Percentiles rank a stretch among this genome's conserved stretches.
phyloP scores from a whole-genome alignment of 1,140 invertebrate genomes.

The Lanistes nyassanus region DNA sequence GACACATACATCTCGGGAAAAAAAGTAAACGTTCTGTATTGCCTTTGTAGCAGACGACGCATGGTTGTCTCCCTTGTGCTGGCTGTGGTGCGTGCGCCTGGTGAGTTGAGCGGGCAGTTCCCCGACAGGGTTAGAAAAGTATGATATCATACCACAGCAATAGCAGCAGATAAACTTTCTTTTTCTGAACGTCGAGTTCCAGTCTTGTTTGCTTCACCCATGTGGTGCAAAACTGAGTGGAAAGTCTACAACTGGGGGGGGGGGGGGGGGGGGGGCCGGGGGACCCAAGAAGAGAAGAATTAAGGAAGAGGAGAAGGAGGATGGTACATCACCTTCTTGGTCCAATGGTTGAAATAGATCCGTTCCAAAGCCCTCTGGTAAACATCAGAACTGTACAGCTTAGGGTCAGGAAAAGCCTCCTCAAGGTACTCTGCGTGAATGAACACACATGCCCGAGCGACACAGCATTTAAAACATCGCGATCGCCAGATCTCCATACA shows the following conservation, averaged over 20 bases:
- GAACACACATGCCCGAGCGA: conserved; percentile 1
- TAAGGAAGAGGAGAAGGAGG: neutral
- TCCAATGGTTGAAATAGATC: conserved; percentile 41
- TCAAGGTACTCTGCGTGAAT: conserved; percentile 78
- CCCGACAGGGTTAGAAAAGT: too few relatives aligned
- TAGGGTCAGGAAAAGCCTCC: conserved; percentile 73
- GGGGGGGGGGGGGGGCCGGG: too few relatives aligned
- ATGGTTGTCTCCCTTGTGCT: too few relatives aligned
- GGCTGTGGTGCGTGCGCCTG: too few relatives aligned
- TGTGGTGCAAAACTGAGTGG: neutral
- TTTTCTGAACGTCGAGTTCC: too few relatives aligned
- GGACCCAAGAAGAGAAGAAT: neutral
- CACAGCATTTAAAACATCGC: neutral
- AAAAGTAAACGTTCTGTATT: too few relatives aligned
- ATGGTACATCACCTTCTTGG: conserved; percentile 30
- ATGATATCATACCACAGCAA: too few relatives aligned
- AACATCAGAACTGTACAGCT: conserved; percentile 24
- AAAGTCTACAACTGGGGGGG: too few relatives aligned
- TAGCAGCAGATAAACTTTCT: too few relatives aligned
- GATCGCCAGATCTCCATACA: neutral
- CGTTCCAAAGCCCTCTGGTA: conserved; percentile 27
- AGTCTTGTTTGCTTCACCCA: too few relatives aligned
- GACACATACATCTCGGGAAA: neutral
- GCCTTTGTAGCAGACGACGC: too few relatives aligned
- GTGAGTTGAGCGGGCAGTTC: too few relatives aligned